Evolutionary conservation across 2,888 invertebrate genomes (phyloP), one percentile per base, ranked within the genome.

Genomic region (Plagiodera versicolora): DNA sequence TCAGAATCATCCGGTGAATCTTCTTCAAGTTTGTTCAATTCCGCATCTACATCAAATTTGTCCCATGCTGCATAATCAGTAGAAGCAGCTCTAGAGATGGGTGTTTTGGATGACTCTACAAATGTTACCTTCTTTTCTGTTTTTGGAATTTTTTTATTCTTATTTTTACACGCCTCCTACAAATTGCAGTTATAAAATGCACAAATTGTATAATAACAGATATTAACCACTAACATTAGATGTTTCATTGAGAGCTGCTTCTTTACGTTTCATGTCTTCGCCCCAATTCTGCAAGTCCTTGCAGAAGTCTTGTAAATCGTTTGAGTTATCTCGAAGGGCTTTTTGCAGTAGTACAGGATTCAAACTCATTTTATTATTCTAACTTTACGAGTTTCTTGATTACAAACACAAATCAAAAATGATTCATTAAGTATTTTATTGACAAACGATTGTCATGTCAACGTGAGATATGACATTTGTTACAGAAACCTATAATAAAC

Each of bases 41-140:
- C 89, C 76, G 86, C 85, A 17, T 89, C 87, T 3, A 84, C 89
- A 84, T 92, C 90, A 84, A 89, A 92, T 72, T 88, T 88, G 32
- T 91, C 90, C 92, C 92, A 92, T 50, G 88, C 83, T 30, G 81
- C 70, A 79, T 91, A 92, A 79, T 92, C 90, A 56, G 81, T 74
- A 14, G 79, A 68, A 9, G 67, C 63, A 48, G 52, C 55, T 58
- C 66, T 69, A 53, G 57, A 55, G 10, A 54, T 35, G 50, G 54
- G 48, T 48, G 58, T 63, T 46, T 61, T 61, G 18, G 19, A 19
- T 58, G 63, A 63, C 14, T 51, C 19, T 48, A 61, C 45, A n/a
- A 48, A 18, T n/a, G 56, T 57, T 1, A 20, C 8, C 24, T 51
- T 54, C 16, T 50, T 63, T 18, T 44, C 56, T 10, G 16, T 53